Conservation (phyloP, 2,888 invertebrate species). For the Heliothis peltigera region DNA sequence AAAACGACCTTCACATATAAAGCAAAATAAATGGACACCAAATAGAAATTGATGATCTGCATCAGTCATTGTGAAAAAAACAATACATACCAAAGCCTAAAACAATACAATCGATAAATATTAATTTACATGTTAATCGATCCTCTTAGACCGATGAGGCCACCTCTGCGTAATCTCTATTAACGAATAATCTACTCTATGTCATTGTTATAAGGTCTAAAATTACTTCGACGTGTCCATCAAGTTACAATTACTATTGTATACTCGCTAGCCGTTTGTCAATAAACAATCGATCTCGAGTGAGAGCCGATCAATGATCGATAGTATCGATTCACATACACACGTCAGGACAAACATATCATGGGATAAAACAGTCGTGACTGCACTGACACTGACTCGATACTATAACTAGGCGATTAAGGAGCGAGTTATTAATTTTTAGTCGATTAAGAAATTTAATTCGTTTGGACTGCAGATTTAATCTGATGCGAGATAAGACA, state of each 20-base stretch:
- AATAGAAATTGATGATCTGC: constrained; percentile 55
- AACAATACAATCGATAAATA: constrained; percentile 73
- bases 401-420: constrained; percentile 54
- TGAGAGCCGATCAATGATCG: constrained; percentile 71
- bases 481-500: constrained; percentile 30
- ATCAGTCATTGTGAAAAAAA: constrained; percentile 66
- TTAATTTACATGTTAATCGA: constrained; percentile 78
- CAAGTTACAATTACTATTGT: constrained; percentile 32
- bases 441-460: constrained; percentile 57
- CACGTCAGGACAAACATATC: constrained; percentile 54
- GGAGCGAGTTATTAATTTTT: constrained; percentile 56
- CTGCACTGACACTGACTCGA: constrained; percentile 72
- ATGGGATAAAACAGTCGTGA: constrained; percentile 69
- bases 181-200: constrained; percentile 29
- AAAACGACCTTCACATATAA: constrained; percentile 53
- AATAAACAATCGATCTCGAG: constrained; percentile 67
- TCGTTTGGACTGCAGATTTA: constrained; percentile 39
- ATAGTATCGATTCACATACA: constrained; percentile 67
- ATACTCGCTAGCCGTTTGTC: constrained; percentile 65
- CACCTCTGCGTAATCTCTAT: constrained; percentile 52
- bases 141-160: constrained; percentile 63
- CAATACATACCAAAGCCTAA: constrained; percentile 63
- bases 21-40: constrained; percentile 52
- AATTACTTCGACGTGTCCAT: constrained; percentile 40
- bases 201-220: constrained; percentile 30